Conservation (phyloP, 2,113 vertebrate genomes). For the Oceanites oceanicus region DNA sequence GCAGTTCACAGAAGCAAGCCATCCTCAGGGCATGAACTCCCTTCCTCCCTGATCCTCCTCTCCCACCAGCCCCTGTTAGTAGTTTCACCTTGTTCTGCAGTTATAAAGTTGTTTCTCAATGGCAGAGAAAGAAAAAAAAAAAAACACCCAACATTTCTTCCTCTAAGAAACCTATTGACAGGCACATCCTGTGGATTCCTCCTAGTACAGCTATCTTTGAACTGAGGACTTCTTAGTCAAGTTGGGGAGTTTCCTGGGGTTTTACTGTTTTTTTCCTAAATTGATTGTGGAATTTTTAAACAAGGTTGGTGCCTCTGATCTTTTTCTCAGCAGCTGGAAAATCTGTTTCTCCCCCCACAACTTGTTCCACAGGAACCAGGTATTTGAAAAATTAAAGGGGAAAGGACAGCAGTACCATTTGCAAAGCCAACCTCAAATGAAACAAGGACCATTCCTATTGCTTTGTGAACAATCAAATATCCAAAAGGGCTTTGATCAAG, state of each 20-base stretch:
- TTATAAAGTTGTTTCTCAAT: conserved; percentile 68
- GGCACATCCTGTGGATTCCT: conserved; percentile 77
- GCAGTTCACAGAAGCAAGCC: background rate
- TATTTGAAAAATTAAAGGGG: conserved; percentile 67
- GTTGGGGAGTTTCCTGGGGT: conserved; percentile 74
- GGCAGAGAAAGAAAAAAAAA: background rate
- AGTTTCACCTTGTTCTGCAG: conserved; percentile 70
- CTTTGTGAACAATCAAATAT: background rate
- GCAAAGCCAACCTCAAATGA: background rate
- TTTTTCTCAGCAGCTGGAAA: conserved; percentile 74
- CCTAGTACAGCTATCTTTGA: conserved; percentile 76
- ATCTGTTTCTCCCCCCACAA: conserved; percentile 72
- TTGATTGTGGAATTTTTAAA: conserved; percentile 83
- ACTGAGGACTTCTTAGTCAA: conserved; percentile 77
- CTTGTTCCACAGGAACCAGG: conserved; percentile 63
- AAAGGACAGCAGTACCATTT: conserved; percentile 23
- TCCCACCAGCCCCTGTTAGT: background rate
- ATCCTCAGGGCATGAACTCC: background rate
- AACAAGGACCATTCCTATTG: background rate
- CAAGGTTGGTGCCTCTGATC: conserved; percentile 78
- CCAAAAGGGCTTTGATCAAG: background rate
- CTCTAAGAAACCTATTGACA: conserved; percentile 78
- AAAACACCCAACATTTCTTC: conserved; percentile 47
- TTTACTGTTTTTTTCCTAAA: conserved; percentile 72
- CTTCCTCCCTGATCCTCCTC: background rate